Percentiles rank a stretch among this genome's conserved stretches.
These are phyloP conservation scores for Phataginus tricuspis DNA, from an alignment of 2,797 vertebrate species.

Conservation along the genomic window DNA sequence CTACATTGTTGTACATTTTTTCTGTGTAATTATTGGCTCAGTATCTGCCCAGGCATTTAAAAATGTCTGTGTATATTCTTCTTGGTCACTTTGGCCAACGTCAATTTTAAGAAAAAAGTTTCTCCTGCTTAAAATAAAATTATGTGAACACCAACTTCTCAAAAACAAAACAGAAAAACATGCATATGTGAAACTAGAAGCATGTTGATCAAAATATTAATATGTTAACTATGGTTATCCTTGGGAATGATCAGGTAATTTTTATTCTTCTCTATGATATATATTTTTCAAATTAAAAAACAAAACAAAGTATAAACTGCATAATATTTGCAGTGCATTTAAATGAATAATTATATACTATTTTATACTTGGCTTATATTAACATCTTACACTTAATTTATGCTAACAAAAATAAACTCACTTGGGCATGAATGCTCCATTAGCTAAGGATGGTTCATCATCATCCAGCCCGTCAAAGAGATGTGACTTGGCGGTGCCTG, in stretches of 20 bases:
- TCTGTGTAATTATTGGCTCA: not conserved
- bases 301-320: not conserved
- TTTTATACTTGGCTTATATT: not conserved
- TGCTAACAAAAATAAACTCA: conserved; percentile 77
- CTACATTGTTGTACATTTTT: not conserved
- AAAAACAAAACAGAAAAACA: conserved; percentile 36
- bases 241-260: not conserved
- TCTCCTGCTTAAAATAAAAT: conserved; percentile 17
- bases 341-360: not conserved
- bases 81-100: not conserved
- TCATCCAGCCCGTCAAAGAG: conserved; percentile 97
- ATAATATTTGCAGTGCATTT: not conserved
- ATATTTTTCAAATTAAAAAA: not conserved
- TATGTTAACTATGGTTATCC: conserved; percentile 11
- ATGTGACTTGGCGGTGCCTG: conserved; percentile 93
- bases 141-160: not conserved
- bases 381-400: not conserved
- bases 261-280: not conserved
- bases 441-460: conserved; percentile 93
- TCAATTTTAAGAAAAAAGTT: not conserved
- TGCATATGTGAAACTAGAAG: not conserved
- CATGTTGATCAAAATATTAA: not conserved
- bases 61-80: not conserved
- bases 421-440: conserved; percentile 96
- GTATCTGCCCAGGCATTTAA: not conserved